phyloP scores from a whole-genome alignment of 1,140 invertebrate species.

The Tetragnatha versicolor region DNA sequence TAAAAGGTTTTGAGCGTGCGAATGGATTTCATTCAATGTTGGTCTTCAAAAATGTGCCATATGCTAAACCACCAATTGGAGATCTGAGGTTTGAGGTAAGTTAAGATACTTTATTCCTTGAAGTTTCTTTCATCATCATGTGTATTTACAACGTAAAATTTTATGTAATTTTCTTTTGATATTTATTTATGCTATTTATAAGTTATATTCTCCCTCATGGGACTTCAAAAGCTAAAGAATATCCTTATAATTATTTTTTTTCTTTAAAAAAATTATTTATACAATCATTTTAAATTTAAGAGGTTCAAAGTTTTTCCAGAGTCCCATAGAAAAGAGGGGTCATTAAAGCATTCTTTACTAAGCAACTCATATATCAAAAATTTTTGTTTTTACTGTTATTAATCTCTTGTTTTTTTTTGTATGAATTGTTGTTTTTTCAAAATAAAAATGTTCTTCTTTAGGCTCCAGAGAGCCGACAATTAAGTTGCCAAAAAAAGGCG shows the following conservation, averaged over 20 bases:
- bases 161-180: not conserved
- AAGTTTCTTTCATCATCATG: not conserved
- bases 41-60: conserved; percentile 31
- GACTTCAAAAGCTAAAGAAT: not conserved
- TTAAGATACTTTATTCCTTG: not conserved
- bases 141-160: not conserved
- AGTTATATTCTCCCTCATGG: not conserved
- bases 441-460: too few relatives aligned
- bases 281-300: too few relatives aligned
- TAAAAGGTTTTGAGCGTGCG: not conserved
- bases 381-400: too few relatives aligned
- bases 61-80: conserved; percentile 22
- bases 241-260: not conserved
- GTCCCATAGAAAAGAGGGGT: too few relatives aligned
- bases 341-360: too few relatives aligned
- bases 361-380: too few relatives aligned
- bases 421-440: too few relatives aligned
- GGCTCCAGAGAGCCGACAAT: too few relatives aligned
- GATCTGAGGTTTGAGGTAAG: conserved; percentile 34
- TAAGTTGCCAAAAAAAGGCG: too few relatives aligned
- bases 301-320: too few relatives aligned
- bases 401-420: too few relatives aligned
- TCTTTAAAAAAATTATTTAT: too few relatives aligned
- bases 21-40: not conserved
- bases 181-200: not conserved